Evolutionary conservation across 2,797 vertebrate genomes (phyloP).

Genomic region (Amphiprion clarkii): DNA sequence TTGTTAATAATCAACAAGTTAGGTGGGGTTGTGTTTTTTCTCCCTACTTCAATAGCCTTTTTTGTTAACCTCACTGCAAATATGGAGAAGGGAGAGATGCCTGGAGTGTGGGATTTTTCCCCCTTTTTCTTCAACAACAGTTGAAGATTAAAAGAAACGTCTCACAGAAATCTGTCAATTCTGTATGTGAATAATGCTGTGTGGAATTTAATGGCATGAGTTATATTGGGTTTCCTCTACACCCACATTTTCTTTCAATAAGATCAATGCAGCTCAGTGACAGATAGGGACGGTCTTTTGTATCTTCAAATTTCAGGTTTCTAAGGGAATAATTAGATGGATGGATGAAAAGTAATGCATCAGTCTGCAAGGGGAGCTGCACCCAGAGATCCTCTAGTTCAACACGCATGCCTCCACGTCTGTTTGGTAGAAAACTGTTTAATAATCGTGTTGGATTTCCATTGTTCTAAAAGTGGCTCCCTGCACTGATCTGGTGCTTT

Average conservation of each 20-base stretch:
- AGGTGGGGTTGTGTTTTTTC: constrained; percentile 79
- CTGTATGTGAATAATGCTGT: constrained; percentile 87
- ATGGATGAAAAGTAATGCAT: constrained; percentile 88
- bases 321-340: constrained; percentile 91
- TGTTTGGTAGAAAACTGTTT: constrained; percentile 85
- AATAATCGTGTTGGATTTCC: constrained; percentile 82
- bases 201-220: constrained; percentile 88
- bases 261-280: constrained; percentile 88
- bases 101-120: constrained; percentile 80
- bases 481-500: constrained; percentile 74
- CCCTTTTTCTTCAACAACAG: constrained; percentile 85
- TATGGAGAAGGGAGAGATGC: constrained; percentile 84
- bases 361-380: constrained; percentile 81
- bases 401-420: constrained; percentile 74
- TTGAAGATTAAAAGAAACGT: constrained; percentile 91
- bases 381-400: constrained; percentile 84
- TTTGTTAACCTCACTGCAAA: constrained; percentile 87
- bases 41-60: constrained; percentile 84
- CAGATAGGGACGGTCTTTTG: constrained; percentile 90
- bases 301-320: constrained; percentile 90
- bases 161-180: constrained; percentile 89
- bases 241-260: constrained; percentile 89
- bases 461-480: constrained; percentile 86
- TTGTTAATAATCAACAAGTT: constrained; percentile 89
- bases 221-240: constrained; percentile 89